These are phyloP conservation scores for Macaca mulatta DNA, from an alignment of 2,113 vertebrate genomes.

Conservation along the genomic window DNA sequence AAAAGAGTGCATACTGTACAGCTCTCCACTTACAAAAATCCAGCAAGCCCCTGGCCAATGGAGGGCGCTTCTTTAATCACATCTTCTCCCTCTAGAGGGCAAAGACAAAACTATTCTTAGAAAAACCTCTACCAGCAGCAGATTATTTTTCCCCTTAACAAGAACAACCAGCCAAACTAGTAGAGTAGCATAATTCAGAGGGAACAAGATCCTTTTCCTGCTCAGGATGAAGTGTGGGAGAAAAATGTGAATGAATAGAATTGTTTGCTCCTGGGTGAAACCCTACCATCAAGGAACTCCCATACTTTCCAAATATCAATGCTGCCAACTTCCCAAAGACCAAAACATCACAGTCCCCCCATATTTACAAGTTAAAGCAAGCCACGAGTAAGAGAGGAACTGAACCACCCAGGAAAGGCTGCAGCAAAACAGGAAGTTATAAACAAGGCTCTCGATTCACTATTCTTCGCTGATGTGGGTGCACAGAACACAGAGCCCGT, in stretches of 20 bases:
- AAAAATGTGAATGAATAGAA: not conserved
- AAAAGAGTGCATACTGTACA: not conserved
- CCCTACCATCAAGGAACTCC: not conserved
- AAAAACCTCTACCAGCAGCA: not conserved
- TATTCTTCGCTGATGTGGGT: not conserved
- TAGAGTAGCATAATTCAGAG: not conserved
- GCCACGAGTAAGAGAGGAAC: not conserved
- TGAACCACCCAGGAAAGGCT: not conserved
- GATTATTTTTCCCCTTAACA: not conserved
- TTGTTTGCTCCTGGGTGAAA: not conserved
- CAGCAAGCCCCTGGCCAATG: not conserved
- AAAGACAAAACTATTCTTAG: constrained; percentile 49
- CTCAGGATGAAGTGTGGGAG: not conserved
- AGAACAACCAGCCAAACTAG: not conserved
- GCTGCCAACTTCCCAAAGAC: not conserved
- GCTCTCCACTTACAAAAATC: not conserved
- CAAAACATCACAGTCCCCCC: not conserved
- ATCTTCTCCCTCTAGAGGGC: not conserved
- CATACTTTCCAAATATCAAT: not conserved
- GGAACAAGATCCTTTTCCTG: not conserved
- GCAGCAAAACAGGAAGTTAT: not conserved
- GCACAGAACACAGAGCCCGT: not conserved
- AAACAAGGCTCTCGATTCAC: constrained; percentile 21
- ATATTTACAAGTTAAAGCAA: not conserved
- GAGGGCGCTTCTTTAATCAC: not conserved